Evolutionary conservation across 2,888 invertebrate species (phyloP), one percentile per base, ranked within the genome.

Genomic region (Caenorhabditis zanzibari): DNA sequence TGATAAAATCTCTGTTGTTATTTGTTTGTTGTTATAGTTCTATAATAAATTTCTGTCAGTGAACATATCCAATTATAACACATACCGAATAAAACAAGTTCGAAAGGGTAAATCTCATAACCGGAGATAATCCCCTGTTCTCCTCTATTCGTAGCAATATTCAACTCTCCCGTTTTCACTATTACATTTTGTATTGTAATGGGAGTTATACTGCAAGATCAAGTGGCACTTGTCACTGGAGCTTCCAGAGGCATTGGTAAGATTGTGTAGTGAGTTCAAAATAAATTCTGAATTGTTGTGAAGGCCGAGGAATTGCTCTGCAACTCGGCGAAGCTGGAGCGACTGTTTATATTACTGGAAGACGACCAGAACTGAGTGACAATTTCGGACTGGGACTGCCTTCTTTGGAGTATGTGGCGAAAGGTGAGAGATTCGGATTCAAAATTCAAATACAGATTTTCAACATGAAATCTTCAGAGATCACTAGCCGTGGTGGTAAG

Each of bases 401-500:
- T 0, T 77, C 89, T 4, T 72, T 91, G 69, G 89, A 91, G 54
- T 81, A 90, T 52, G 88, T 89, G 1, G 90, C 89, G 12, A 81
- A 89, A 80, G 90, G 91, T 90, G 5, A 35, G 22, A 19, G n/a
- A n/a, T n/a, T n/a, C n/a, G n/a, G n/a, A n/a, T n/a, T n/a, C n/a
- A n/a, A n/a, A n/a, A n/a, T n/a, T n/a, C n/a, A n/a, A n/a, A n/a
- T n/a, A n/a, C n/a, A n/a, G n/a, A n/a, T n/a, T 19, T 49, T 2
- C 19, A n/a, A 7, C 0, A 44, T 5, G 6, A 12, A 10, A 19
- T 35, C 0, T 35, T 2, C 68, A 82, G 85, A 93, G 91, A 90
- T 93, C 61, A 90, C 91, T 22, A 82, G 84, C 0, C 86, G 92
- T 10, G 93, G 93, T 54, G 93, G 93, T 0, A 88, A 88, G 63